phyloP scores from a whole-genome alignment of 2,113 vertebrate genomes.

The Cromileptes altivelis region DNA sequence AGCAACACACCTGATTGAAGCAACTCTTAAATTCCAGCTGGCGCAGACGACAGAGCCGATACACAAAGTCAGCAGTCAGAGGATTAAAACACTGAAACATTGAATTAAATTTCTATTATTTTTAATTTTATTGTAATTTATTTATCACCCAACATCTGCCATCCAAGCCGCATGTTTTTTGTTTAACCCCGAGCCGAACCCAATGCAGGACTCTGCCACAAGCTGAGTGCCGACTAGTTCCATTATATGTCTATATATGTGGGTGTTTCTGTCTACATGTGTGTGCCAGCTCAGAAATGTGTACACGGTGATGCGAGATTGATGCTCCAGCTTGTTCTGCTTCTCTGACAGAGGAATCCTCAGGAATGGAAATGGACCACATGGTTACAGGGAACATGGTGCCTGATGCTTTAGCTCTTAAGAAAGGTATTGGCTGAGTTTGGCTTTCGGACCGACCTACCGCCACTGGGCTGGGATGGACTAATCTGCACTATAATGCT shows the following conservation, averaged over 20 bases:
- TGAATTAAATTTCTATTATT: too few species aligned
- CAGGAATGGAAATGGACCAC: conserved; percentile 88
- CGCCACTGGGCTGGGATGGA: conserved; percentile 38
- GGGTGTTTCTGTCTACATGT: conserved; percentile 1
- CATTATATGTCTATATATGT: neutral
- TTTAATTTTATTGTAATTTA: too few species aligned
- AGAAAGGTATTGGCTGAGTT: conserved; percentile 87
- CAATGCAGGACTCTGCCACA: too few species aligned
- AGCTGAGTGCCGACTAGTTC: too few species aligned
- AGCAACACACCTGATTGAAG: too few species aligned
- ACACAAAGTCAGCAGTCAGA: too few species aligned
- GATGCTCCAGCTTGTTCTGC: conserved; percentile 73
- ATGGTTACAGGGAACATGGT: conserved; percentile 80
- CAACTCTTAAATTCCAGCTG: too few species aligned
- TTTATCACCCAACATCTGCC: too few species aligned
- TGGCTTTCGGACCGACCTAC: conserved; percentile 58
- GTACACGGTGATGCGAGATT: conserved; percentile 45
- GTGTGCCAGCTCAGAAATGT: conserved; percentile 28
- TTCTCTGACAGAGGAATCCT: conserved; percentile 87
- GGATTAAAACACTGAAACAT: too few species aligned
- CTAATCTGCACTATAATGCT: conserved; percentile 36
- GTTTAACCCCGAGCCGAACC: too few species aligned
- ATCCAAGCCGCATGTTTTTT: too few species aligned
- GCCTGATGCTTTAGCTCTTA: conserved; percentile 80
- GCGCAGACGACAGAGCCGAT: too few species aligned